Evolutionary conservation across 2,113 vertebrate species (phyloP).

Genomic region (Daboia siamensis): DNA sequence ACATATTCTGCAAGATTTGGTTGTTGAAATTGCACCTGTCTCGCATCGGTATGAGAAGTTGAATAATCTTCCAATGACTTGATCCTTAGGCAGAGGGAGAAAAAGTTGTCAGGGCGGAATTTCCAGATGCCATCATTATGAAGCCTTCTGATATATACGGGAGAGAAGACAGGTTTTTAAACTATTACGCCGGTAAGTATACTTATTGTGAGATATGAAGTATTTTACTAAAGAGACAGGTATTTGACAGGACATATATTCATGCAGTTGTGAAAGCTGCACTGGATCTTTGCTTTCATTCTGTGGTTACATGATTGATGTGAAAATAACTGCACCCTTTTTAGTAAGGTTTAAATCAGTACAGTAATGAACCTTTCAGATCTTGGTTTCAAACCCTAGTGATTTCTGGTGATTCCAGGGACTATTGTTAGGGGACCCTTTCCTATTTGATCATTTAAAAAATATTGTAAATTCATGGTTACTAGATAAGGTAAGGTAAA

Average conservation of each 20-base stretch:
- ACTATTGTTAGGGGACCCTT: background rate
- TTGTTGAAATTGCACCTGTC: background rate
- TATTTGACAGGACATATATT: background rate
- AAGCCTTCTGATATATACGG: slow-evolving; percentile 92
- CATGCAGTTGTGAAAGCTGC: background rate
- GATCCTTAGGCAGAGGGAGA: slow-evolving; percentile 88
- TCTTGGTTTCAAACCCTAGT: background rate
- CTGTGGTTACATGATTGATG: background rate
- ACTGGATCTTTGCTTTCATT: background rate
- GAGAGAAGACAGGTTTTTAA: slow-evolving; percentile 92
- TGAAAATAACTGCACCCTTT: background rate
- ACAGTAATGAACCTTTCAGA: background rate
- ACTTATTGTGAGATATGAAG: background rate
- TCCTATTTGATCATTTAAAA: background rate
- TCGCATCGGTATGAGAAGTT: background rate
- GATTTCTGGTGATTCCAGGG: background rate
- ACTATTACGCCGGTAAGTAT: slow-evolving; percentile 85
- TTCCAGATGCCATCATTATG: slow-evolving; percentile 89
- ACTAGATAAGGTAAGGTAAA: background rate
- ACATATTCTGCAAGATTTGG: background rate
- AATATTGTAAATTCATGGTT: background rate
- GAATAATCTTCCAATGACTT: background rate
- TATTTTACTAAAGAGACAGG: background rate
- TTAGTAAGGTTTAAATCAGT: background rate
- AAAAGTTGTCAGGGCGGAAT: slow-evolving; percentile 79